phyloP scores from a whole-genome alignment of 2,113 vertebrate species.

The Rattus norvegicus region GRCr8 NC_086026.1:72061501-72062000 shows the following conservation, averaged over 20 bases:
- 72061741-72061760: not conserved
- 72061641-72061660: not conserved
- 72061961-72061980: too few relatives aligned
- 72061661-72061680: not conserved
- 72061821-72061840: not conserved
- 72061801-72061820: too few relatives aligned
- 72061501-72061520: not conserved
- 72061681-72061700: not conserved
- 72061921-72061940: not conserved
- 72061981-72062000: not conserved
- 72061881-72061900: not conserved
- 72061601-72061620: conserved; percentile 3
- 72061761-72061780: too few relatives aligned
- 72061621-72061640: not conserved
- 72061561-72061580: conserved; percentile 2
- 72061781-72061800: too few relatives aligned
- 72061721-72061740: not conserved
- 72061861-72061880: not conserved
- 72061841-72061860: not conserved
- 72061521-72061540: not conserved
- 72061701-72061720: not conserved
- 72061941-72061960: not conserved
- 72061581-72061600: not conserved
- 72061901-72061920: not conserved
- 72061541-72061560: not conserved